A percentile compares a stretch with the other conserved stretches of the same genome.
Evolutionary conservation across 2,797 vertebrate species (phyloP).

Genomic region (Distichodus sexfasciatus): DNA sequence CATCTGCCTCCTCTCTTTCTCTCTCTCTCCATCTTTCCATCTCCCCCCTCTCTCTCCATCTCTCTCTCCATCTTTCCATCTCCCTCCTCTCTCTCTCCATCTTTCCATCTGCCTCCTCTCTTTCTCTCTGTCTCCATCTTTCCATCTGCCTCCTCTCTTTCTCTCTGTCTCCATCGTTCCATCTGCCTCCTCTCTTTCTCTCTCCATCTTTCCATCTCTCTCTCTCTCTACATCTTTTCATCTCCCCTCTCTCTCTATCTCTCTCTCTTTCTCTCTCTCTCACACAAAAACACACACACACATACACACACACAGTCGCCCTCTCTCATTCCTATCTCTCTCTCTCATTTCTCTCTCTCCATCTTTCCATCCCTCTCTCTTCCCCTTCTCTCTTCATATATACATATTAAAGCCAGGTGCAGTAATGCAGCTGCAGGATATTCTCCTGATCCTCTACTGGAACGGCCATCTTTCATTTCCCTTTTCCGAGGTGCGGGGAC

Average conservation of each 20-base stretch:
- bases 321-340: neutral
- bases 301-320: conserved; percentile 15
- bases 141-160: neutral
- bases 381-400: neutral
- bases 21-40: neutral
- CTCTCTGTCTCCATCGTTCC: conserved; percentile 6
- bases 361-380: conserved; percentile 1
- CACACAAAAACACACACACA: neutral
- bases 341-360: conserved; percentile 20
- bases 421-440: too few relatives aligned
- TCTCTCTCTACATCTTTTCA: neutral
- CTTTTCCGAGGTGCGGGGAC: neutral
- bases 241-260: neutral
- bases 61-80: neutral
- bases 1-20: neutral
- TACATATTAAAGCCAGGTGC: too few relatives aligned
- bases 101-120: neutral
- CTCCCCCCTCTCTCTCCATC: neutral
- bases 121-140: neutral
- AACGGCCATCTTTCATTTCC: neutral
- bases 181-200: neutral
- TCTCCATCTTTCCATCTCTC: neutral
- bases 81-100: neutral
- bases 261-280: neutral
- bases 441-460: neutral